phyloP scores from a whole-genome alignment of 2,888 invertebrate genomes.

The Cylindroiulus punctatus region DNA sequence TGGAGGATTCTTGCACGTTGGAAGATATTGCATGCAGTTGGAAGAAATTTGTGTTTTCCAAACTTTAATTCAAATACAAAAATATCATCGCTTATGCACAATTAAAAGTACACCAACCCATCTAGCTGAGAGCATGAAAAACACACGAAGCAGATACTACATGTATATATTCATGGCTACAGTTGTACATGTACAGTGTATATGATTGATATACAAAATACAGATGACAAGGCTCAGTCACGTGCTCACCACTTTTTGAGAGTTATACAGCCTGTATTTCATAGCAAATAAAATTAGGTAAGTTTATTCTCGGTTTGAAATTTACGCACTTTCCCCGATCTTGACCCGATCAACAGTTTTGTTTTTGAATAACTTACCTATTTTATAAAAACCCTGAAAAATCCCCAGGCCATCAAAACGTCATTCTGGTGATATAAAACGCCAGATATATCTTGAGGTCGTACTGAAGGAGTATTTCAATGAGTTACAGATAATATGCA shows the following conservation, averaged over 20 bases:
- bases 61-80: background rate
- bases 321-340: too few species aligned
- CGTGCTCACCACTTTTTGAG: background rate
- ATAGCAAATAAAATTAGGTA: background rate
- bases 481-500: background rate
- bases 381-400: background rate
- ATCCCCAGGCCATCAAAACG: background rate
- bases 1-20: background rate
- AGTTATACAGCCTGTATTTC: background rate
- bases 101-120: too few species aligned
- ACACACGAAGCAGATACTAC: too few species aligned
- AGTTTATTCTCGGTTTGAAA: background rate
- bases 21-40: background rate
- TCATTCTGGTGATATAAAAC: background rate
- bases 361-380: background rate
- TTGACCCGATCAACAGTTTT: background rate
- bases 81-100: too few species aligned
- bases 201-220: too few species aligned
- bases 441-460: background rate
- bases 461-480: constrained; percentile 23
- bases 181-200: too few species aligned
- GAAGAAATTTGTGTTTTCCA: background rate
- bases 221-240: background rate
- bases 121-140: too few species aligned
- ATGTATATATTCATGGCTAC: too few species aligned